Evolutionary conservation across 2,797 vertebrate species (phyloP), one percentile per base, ranked within the genome.

Genomic region (Cuniculus paca): DNA sequence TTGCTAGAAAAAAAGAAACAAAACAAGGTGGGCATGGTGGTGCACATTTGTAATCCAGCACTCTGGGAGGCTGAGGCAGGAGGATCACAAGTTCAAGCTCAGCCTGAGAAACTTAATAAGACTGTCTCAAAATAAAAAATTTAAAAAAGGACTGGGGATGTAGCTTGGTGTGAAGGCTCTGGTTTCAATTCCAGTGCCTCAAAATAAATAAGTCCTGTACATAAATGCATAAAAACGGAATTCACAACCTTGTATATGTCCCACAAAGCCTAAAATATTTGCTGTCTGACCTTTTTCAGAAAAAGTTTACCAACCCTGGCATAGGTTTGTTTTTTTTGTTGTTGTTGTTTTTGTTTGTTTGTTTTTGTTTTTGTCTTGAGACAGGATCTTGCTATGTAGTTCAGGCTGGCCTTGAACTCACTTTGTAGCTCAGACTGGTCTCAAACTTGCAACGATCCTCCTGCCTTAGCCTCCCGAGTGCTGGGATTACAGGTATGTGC

Each of bases 241-340:
- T 72, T 72, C 5, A 0, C 39, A 72, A 72, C 39, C 22, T 72
- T 72, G 70, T 42, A 42, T 72, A 72, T 72, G 39, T 31, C 36
- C 65, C 56, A 63, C 56, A 88, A 34, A 50, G 42, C 39, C 61
- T 81, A 60, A 75, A 82, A 52, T 91, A 83, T 39, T 78, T 81
- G 77, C 42, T 58, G n/a, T 83, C 88, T 93, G 48, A 68, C n/a
- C 26, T 31, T 65, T 90, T 54, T 34, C 65, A 72, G 54, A 95
- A 75, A 45, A 65, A 31, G 13, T 48, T 58, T 94, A 58, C 34
- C 52, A 61, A 58, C 2, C n/a, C n/a, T n/a, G n/a, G n/a, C n/a
- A n/a, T n/a, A n/a, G n/a, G n/a, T n/a, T n/a, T n/a, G n/a, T n/a
- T n/a, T n/a, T n/a, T n/a, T n/a, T n/a, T n/a, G n/a, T n/a, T n/a